Conservation (phyloP, 2,888 invertebrate species). For the Alitta virens region DNA sequence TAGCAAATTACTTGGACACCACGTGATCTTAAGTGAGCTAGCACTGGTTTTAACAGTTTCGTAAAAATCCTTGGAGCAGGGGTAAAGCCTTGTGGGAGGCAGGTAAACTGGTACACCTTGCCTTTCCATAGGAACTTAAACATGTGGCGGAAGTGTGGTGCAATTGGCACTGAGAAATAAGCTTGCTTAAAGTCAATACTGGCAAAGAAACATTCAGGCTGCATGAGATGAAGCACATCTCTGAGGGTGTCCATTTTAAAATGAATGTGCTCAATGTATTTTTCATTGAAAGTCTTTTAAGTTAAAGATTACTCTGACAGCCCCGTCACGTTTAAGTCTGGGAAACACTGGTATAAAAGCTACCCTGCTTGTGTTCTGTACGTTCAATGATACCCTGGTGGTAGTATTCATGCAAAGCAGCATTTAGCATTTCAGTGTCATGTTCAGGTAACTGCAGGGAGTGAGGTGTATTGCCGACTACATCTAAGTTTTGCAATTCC, state of each 20-base stretch:
- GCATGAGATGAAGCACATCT: background rate
- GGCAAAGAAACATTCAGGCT: constrained; percentile 1
- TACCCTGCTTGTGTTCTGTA: too few species aligned
- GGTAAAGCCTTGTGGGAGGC: constrained; percentile 7
- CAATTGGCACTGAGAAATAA: constrained; percentile 6
- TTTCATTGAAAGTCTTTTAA: constrained; percentile 1
- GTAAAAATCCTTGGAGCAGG: constrained; percentile 4
- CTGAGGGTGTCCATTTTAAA: constrained; percentile 12
- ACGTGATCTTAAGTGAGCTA: background rate
- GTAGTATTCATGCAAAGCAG: too few species aligned
- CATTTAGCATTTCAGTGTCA: too few species aligned
- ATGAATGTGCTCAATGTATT: background rate
- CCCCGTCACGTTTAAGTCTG: too few species aligned
- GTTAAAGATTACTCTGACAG: background rate
- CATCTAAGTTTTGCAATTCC: too few species aligned
- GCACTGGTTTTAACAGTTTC: constrained; percentile 9
- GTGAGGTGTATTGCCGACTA: too few species aligned
- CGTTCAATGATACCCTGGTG: too few species aligned
- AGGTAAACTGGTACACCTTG: background rate
- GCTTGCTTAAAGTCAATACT: background rate
- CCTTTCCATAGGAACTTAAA: constrained; percentile 6
- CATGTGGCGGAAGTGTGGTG: background rate
- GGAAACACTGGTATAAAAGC: too few species aligned
- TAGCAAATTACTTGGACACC: background rate
- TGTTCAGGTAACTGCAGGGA: too few species aligned